Evolutionary conservation across 2,113 vertebrate genomes (phyloP).

Genomic region (Dromiciops gliroides): DNA sequence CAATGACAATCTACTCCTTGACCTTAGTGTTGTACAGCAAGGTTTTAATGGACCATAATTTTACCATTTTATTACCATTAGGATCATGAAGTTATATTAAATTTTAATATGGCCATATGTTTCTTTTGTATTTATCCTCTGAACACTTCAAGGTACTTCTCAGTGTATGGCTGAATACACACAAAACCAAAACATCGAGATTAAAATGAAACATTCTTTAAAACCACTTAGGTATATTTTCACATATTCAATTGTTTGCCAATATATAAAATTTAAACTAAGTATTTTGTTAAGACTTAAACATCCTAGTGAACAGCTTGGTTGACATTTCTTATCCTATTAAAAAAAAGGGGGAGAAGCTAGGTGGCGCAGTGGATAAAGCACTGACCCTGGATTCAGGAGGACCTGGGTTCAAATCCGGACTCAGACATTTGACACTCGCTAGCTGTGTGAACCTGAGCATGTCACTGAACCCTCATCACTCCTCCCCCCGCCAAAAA

Average conservation of each 20-base stretch:
- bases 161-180: neutral
- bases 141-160: constrained; percentile 24
- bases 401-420: too few species aligned
- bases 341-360: neutral
- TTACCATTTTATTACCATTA: constrained; percentile 63
- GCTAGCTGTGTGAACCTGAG: too few species aligned
- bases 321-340: neutral
- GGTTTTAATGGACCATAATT: constrained; percentile 54
- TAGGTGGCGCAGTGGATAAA: too few species aligned
- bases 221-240: constrained; percentile 15
- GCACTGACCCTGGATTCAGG: too few species aligned
- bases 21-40: constrained; percentile 43
- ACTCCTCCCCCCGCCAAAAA: too few species aligned
- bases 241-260: constrained; percentile 9
- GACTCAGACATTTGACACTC: too few species aligned
- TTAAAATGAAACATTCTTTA: neutral
- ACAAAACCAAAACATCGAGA: constrained; percentile 27
- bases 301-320: neutral
- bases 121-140: constrained; percentile 32
- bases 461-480: too few species aligned
- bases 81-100: constrained; percentile 56
- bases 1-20: neutral
- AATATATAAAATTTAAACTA: neutral
- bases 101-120: constrained; percentile 62
- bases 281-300: neutral